Base-by-base conservation (phyloP, 2,797 vertebrate species). In the Pseudochromis fuscus region DNA sequence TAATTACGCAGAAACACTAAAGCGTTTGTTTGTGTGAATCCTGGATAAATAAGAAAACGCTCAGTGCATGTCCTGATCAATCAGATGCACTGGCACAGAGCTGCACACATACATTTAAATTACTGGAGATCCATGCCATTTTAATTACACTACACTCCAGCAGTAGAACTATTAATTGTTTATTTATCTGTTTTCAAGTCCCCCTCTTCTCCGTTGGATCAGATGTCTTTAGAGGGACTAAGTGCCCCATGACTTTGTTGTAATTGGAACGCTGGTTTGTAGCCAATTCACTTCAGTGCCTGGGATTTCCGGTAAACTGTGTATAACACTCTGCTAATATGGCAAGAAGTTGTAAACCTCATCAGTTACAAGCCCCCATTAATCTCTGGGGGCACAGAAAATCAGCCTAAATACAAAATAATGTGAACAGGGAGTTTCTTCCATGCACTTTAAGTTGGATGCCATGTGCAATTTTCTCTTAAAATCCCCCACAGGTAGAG, bases 401-500 rank as follows among this genome's bases (percentile, higher is more conserved):
- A 60, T 71, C 45, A 64, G 38, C 13, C 19, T 63, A 66, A 73
- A 72, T 76, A 50, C 48, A 33, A 77, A 74, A 51, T 40, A 16
- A 77, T 40, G 10, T 66, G 49, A 84, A 44, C 49, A 49, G 37
- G 48, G 69, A 67, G 21, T 75, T 76, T 67, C 56, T 38, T 51
- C 44, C 23, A 66, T 53, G n/a, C 30, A 55, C 38, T 46, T 28
- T 0, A n/a, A 35, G 46, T 48, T 57, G 30, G 69, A 78, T 58
- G 60, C 37, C 59, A 64, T 73, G 49, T 62, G 52, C 46, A 69
- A 48, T 83, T 88, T 65, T 69, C 65, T 73, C 31, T 63, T 67
- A 53, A 38, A 62, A 50, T 58, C 25, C 77, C 79, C 82, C 46
- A 59, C 38, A 73, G 83, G 73, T 28, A 62, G 28, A 38, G 15